A percentile compares a stretch with the other conserved stretches of the same genome.
Evolutionary conservation across 1,140 invertebrate genomes (phyloP).

Genomic region (Littorina saxatilis): DNA sequence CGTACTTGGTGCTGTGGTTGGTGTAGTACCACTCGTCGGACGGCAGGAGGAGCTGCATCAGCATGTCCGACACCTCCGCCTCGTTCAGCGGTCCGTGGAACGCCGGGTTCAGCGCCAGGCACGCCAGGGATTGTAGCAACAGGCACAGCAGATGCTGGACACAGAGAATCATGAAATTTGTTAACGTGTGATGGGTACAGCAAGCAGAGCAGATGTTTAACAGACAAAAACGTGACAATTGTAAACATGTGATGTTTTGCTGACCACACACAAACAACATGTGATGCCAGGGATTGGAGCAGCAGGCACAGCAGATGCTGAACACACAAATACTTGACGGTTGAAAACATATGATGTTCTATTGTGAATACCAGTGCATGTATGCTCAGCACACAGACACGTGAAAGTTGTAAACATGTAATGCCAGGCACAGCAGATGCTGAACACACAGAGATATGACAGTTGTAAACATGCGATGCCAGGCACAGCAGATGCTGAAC

Average conservation of each 20-base stretch:
- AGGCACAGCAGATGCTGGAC: constrained; percentile 83
- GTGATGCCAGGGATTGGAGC: constrained; percentile 78
- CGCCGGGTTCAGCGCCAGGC: constrained; percentile 80
- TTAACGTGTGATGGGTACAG: background rate
- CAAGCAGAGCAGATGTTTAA: background rate
- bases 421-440: background rate
- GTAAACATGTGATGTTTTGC: background rate
- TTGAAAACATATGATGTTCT: too few relatives aligned
- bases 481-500: background rate
- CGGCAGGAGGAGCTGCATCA: constrained; percentile 83
- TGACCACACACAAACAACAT: background rate
- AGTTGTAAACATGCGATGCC: background rate
- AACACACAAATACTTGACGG: constrained; percentile 22
- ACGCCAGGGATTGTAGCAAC: constrained; percentile 82
- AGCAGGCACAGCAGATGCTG: constrained; percentile 84
- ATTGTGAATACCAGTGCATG: too few relatives aligned
- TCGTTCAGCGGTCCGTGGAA: constrained; percentile 80
- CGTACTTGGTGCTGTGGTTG: constrained; percentile 84
- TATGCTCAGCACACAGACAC: too few relatives aligned
- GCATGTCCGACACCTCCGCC: constrained; percentile 81
- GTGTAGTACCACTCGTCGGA: constrained; percentile 88
- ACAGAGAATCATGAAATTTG: background rate
- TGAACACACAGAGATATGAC: background rate
- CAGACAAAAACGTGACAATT: background rate
- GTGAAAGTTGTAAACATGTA: background rate